Conservation (phyloP, 2,888 invertebrate species). For the Teinopalpus imperialis region DNA sequence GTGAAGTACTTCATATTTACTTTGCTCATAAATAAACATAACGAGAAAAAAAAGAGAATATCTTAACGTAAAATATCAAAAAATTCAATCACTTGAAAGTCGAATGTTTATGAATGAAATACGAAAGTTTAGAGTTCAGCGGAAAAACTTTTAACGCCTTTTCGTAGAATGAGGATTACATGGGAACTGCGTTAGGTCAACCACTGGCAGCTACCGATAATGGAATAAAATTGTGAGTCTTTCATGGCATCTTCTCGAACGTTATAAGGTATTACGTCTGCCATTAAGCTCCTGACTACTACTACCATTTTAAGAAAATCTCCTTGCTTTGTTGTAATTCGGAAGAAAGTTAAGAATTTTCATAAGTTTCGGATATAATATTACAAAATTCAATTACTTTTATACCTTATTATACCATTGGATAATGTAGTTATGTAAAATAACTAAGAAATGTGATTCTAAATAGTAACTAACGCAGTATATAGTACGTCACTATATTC, state of each 20-base stretch:
- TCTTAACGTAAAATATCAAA: slow-evolving; percentile 58
- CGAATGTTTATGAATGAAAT: slow-evolving; percentile 75
- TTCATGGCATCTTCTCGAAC: slow-evolving; percentile 34
- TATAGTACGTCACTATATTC: too few relatives aligned
- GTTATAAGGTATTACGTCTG: slow-evolving; percentile 21
- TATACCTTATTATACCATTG: too few relatives aligned
- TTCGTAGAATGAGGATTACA: slow-evolving; percentile 65
- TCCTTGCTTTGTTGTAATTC: background rate
- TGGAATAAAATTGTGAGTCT: slow-evolving; percentile 63
- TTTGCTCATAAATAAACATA: too few relatives aligned
- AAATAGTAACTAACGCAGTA: too few relatives aligned
- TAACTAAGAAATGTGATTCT: too few relatives aligned
- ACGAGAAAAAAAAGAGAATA: slow-evolving; percentile 23
- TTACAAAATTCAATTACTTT: too few relatives aligned
- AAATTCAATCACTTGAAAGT: slow-evolving; percentile 52
- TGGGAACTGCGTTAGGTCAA: slow-evolving; percentile 72
- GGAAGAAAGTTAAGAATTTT: background rate
- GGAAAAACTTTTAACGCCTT: slow-evolving; percentile 60
- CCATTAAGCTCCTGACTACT: slow-evolving; percentile 19
- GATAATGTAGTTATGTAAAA: too few relatives aligned
- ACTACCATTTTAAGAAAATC: slow-evolving; percentile 8
- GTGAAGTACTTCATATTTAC: too few relatives aligned
- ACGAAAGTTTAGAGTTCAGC: slow-evolving; percentile 55
- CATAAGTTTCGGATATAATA: too few relatives aligned
- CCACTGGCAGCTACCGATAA: slow-evolving; percentile 49